Percentiles rank a stretch among this genome's conserved stretches.
Evolutionary conservation across 1,140 invertebrate species (phyloP).

Genomic region (Geopemphigus sp.): DNA sequence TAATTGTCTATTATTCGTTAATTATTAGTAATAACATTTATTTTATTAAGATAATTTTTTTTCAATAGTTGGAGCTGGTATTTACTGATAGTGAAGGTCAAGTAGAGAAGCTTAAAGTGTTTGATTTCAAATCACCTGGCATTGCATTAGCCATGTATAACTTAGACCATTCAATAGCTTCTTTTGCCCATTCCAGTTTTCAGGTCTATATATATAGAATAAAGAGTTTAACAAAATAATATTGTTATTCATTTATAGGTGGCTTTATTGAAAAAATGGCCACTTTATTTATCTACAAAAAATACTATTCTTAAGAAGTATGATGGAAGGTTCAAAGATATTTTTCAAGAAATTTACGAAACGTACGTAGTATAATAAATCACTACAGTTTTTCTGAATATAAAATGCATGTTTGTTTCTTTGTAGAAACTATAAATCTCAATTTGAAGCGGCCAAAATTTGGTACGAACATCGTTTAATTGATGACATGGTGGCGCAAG

Average conservation of each 20-base stretch:
- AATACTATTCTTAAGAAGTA: slow-evolving; percentile 90
- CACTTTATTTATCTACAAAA: slow-evolving; percentile 84
- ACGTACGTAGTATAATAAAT: slow-evolving; percentile 59
- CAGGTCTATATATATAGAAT: slow-evolving; percentile 56
- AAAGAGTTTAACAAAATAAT: slow-evolving; percentile 13
- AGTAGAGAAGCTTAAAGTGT: slow-evolving; percentile 56
- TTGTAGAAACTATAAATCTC: slow-evolving; percentile 69
- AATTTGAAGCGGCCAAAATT: slow-evolving; percentile 75
- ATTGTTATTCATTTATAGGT: slow-evolving; percentile 57
- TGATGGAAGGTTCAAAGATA: slow-evolving; percentile 90
- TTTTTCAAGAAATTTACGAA: slow-evolving; percentile 85
- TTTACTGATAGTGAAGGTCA: slow-evolving; percentile 64
- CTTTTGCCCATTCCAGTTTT: slow-evolving; percentile 84
- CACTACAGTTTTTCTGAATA: neutral
- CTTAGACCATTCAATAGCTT: slow-evolving; percentile 77
- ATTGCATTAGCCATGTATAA: slow-evolving; percentile 87
- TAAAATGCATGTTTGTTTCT: slow-evolving; percentile 47
- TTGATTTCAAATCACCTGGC: slow-evolving; percentile 64
- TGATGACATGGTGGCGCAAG: slow-evolving; percentile 91
- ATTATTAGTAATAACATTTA: neutral
- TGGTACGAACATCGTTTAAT: slow-evolving; percentile 92
- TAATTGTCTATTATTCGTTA: neutral
- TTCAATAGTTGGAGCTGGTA: slow-evolving; percentile 65
- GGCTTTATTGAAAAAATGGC: slow-evolving; percentile 78
- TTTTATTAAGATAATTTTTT: slow-evolving; percentile 15